These are phyloP conservation scores for Achlya flavicornis DNA, from an alignment of 2,888 invertebrate species.

Conservation along the genomic window DNA sequence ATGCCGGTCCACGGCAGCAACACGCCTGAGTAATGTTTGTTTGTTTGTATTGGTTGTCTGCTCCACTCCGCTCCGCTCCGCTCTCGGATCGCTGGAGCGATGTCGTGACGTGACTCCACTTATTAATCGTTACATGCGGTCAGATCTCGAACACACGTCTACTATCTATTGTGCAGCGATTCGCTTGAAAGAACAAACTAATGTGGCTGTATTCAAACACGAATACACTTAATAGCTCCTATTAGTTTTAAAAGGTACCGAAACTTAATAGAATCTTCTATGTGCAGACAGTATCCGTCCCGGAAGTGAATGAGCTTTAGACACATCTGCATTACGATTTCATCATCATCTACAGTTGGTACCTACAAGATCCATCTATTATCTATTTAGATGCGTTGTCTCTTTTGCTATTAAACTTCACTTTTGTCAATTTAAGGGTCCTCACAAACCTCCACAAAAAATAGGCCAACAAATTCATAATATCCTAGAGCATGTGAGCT, in stretches of 20 bases:
- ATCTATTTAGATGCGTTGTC: too few species aligned
- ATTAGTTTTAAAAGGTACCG: neutral
- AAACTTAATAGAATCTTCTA: neutral
- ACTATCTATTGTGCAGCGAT: constrained; percentile 1
- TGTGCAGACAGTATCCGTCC: neutral
- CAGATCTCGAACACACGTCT: constrained; percentile 1
- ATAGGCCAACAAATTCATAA: too few species aligned
- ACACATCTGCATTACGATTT: too few species aligned
- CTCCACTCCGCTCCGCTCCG: neutral
- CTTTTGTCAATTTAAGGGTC: too few species aligned
- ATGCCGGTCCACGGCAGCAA: neutral
- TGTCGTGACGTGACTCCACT: constrained; percentile 1
- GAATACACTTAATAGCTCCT: neutral
- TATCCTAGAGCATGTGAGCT: too few species aligned
- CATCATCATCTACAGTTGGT: too few species aligned
- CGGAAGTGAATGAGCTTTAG: too few species aligned
- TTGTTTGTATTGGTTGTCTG: neutral
- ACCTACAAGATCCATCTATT: too few species aligned
- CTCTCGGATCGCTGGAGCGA: neutral
- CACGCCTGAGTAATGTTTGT: neutral
- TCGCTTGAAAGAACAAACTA: constrained; percentile 1
- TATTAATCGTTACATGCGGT: neutral
- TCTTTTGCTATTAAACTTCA: too few species aligned
- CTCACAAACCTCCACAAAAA: too few species aligned
- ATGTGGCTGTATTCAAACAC: neutral